Evolutionary conservation across 1,140 invertebrate species (phyloP).

Genomic region (Sitodiplosis mosellana): DNA sequence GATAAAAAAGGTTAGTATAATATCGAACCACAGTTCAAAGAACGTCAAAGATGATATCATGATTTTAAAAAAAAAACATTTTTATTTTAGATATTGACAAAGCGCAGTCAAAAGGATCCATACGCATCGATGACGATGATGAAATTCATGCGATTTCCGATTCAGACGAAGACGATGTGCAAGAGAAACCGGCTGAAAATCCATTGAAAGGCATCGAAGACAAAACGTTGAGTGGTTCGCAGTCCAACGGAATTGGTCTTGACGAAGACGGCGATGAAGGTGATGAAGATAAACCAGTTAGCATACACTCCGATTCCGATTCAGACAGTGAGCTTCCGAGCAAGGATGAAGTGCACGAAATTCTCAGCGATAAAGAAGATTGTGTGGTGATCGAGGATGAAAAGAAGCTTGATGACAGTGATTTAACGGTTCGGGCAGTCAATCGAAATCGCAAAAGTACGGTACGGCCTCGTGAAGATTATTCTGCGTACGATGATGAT

Average conservation of each 20-base stretch:
- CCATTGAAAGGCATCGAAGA: not conserved
- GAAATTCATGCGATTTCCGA: conserved; percentile 18
- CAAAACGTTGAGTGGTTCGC: not conserved
- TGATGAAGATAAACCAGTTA: conserved; percentile 10
- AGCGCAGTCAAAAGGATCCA: too few relatives aligned
- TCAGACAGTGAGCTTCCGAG: conserved; percentile 4
- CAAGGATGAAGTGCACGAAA: conserved; percentile 7
- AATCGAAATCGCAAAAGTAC: conserved; percentile 17
- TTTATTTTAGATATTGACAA: too few relatives aligned
- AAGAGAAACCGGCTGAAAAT: conserved; percentile 2
- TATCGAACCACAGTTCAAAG: conserved; percentile 4
- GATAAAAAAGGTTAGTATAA: conserved; percentile 7
- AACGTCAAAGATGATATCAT: too few relatives aligned
- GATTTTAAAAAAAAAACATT: not conserved
- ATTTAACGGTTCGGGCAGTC: conserved; percentile 30
- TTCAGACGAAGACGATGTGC: conserved; percentile 12
- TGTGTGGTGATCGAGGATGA: conserved; percentile 41
- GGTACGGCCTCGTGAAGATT: conserved; percentile 3
- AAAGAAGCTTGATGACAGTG: conserved; percentile 33
- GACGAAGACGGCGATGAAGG: not conserved
- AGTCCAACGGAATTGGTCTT: too few relatives aligned
- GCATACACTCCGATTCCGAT: conserved; percentile 12
- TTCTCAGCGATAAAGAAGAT: conserved; percentile 22
- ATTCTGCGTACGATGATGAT: conserved; percentile 30
- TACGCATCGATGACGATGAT: conserved; percentile 6